Base-by-base conservation (phyloP, 2,888 invertebrate species). In the Charanyca ferruginea region DNA sequence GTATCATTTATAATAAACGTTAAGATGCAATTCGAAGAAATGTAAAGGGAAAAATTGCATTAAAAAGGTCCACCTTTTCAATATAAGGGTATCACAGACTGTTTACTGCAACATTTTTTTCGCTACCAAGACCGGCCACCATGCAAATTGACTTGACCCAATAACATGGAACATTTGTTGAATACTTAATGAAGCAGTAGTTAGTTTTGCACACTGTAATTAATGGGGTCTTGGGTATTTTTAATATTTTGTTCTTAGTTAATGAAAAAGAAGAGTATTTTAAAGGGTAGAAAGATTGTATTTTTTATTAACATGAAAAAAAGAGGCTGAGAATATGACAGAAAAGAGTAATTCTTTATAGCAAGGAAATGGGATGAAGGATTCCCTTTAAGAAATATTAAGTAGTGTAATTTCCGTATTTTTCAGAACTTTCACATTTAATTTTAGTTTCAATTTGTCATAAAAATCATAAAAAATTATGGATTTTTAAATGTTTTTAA, bases 131-230 rank as follows among this genome's bases (percentile, higher is more conserved):
- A 71, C 45, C 18, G 62, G 47, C 62, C 66, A 59, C 74, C 77
- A 80, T 80, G 71, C 82, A 77, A 79, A 80, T 77, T 32, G 16
- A 61, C 65, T 66, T 80, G 80, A 80, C 80, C 80, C 38, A 81
- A 72, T 79, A 82, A 79, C 60, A 44, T 2, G 16, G 53, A 5
- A 64, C 80, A 60, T 62, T 67, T 59, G 28, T 28, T 67, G 80
- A 79, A 80, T 80, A 64, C 71, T 1, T 66, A 77, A 80, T 73
- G 47, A 61, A 22, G 18, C 13, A 49, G 22, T 47, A 13, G 42
- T 68, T 52, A 35, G 32, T 77, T 71, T 66, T 51, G 53, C 59
- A 61, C 49, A 51, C n/a, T 4, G 51, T 63, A 45, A 64, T 61
- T 65, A 64, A 48, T 62, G 28, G 25, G 60, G 53, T 22, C 47